Base-by-base conservation (phyloP, 2,113 vertebrate genomes). In the Xenus cinereus region DNA sequence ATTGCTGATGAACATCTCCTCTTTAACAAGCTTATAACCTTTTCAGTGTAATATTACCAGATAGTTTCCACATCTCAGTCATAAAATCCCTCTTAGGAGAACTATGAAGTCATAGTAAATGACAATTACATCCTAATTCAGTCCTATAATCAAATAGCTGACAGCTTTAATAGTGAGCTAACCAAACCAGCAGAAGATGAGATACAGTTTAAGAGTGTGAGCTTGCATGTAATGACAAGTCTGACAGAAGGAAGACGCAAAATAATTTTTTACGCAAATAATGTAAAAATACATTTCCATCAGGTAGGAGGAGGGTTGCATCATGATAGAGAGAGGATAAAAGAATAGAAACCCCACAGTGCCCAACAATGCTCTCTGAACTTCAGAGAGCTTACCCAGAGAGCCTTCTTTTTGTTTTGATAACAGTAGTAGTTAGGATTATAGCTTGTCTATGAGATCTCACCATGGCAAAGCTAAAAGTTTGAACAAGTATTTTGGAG, bases 221-320 rank as follows among this genome's bases (percentile, higher is more conserved):
- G 22, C 11, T 66, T 66, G 39, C 12, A 27, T 46, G 11, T 19
- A 74, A 32, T 60, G 39, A 66, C 35, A 79, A 53, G 22, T 62
- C 32, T 79, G 51, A 48, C 30, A 79, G 62, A 63, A 93, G 21
- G 21, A 82, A 69, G 69, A 74, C 69, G 16, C 12, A 69, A 60
- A 88, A 32, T 22, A 19, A 22, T 39, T 60, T 54, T n/a, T n/a
- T n/a, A n/a, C n/a, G n/a, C n/a, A n/a, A n/a, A n/a, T n/a, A n/a
- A n/a, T n/a, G n/a, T n/a, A n/a, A n/a, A 10, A 28, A 12, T 73
- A 2, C 19, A 6, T 63, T 84, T 80, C 37, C 2, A 0, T 35
- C 33, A 54, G 19, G 10, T 50, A 68, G 19, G 22, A 69, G 22
- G 7, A 57, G 2, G 14, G 28, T 63, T 57, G 27, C 8, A 2